Evolutionary conservation across 2,113 vertebrate genomes (phyloP).

Genomic region (human (Homo sapiens)): DNA sequence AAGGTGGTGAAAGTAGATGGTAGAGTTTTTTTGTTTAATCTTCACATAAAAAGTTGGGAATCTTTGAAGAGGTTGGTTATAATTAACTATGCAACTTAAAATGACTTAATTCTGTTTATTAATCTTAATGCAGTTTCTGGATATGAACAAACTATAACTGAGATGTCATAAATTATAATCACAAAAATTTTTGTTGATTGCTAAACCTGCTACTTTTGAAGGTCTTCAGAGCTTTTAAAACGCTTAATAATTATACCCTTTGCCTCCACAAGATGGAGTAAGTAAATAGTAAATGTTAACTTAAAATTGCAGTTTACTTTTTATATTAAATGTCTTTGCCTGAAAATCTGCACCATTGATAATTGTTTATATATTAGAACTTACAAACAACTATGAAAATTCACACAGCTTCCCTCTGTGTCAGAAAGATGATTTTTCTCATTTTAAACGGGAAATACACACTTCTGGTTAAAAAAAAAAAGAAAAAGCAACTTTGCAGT

Average conservation of each 20-base stretch:
- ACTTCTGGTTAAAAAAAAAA: neutral
- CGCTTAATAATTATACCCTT: conserved; percentile 57
- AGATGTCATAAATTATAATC: neutral
- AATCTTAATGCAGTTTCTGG: conserved; percentile 39
- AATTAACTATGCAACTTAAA: neutral
- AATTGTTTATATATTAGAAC: neutral
- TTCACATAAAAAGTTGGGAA: conserved; percentile 25
- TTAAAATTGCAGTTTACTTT: conserved; percentile 38
- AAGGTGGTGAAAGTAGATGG: neutral
- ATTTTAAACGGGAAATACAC: neutral
- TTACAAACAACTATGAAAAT: conserved; percentile 26
- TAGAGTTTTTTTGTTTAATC: neutral
- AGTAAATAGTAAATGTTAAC: neutral
- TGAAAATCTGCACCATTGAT: neutral
- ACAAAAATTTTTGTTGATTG: neutral
- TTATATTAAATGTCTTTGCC: conserved; percentile 27
- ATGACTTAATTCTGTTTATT: neutral
- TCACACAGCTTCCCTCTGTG: neutral
- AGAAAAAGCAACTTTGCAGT: neutral
- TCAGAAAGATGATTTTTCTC: neutral
- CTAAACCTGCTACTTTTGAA: neutral
- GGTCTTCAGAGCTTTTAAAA: conserved; percentile 46
- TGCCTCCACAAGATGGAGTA: conserved; percentile 82
- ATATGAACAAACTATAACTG: neutral
- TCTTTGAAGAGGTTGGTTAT: neutral